Evolutionary conservation across 2,888 invertebrate genomes (phyloP), one percentile per base, ranked within the genome.

Genomic region (Xestia xanthographa): DNA sequence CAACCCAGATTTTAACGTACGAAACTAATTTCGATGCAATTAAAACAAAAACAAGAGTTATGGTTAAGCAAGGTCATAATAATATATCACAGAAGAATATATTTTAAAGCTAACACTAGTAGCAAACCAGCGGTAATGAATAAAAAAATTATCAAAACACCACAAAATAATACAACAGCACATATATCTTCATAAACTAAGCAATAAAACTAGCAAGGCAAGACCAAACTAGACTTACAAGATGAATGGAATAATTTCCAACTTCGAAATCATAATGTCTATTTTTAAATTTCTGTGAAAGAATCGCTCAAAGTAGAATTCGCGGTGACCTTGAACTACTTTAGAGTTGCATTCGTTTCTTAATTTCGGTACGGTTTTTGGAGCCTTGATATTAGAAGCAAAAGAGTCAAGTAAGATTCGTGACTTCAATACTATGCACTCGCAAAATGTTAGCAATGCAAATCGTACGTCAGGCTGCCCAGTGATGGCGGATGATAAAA

Each of bases 311-410:
- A 86, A 86, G 80, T 87, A 86, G 86, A 90, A 88, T 90, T 89
- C 81, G 85, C 68, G 38, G 72, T 85, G 90, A 89, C 94, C 93
- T 93, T 91, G 92, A 87, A 84, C 92, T 87, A 92, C 88, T 92
- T 93, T 90, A 86, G 78, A 87, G 80, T 88, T 87, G 86, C 86
- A 89, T 84, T 86, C 84, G 87, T 93, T 93, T 92, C 92, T 90
- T 90, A 92, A 92, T 87, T 90, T 88, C 88, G 83, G 88, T 91
- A 88, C 86, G 84, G 83, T 84, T 88, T 90, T 87, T 77, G 79
- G 79, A 91, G 87, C 94, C 94, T 94, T 94, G 93, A 91, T 94
- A 93, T 93, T 93, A 92, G 91, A 92, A 91, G 88, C 86, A 90
- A 91, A 90, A 89, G 80, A 89, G 84, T 86, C 82, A 83, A 76